Base-by-base conservation (phyloP, 2,797 vertebrate genomes). In the Momotus momota region DNA sequence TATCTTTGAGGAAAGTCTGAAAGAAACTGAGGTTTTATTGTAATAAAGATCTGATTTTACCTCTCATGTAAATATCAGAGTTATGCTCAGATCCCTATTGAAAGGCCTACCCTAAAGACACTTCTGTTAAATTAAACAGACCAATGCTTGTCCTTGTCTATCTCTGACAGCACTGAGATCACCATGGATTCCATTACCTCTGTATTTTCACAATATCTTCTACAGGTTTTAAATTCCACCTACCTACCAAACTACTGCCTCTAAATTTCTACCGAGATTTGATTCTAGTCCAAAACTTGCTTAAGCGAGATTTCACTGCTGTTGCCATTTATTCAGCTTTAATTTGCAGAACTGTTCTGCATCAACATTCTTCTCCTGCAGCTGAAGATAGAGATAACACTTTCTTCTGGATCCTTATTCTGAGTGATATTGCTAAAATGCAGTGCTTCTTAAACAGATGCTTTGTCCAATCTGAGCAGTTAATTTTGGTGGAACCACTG, bases 1-100 rank as follows among this genome's bases (percentile, higher is more conserved):
- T 84, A 4, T 27, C 16, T 51, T 55, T 0, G 0, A 11, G 20
- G 14, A 6, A 49, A 40, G 27, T 31, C 41, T 61, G 43, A 92
- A 49, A 58, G 48, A 57, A 61, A 41, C 14, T 10, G n/a, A 70
- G 60, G 17, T 45, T 27, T 10, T 7, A 41, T 21, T 0, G 3
- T 11, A 20, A 7, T 4, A 40, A 40, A 62, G 38, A 77, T 80
- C 22, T 2, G 2, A 43, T 48, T 58, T 21, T 15, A 5, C 12
- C 70, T 74, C 40, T 70, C 55, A 72, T 22, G 31, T 4, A 61
- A 31, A 25, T 5, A 26, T 41, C 25, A 70, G 17, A 64, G 12
- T 57, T 84, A 40, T 33, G 14, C 45, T 78, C 75, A 77, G 38
- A 40, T 1, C 1, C 5, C 12, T 49, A 1, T 33, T 87, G 48